Percentiles rank a stretch among this genome's conserved stretches.
phyloP scores from a whole-genome alignment of 2,113 vertebrate genomes.

The Melanerpes formicivorus region DNA sequence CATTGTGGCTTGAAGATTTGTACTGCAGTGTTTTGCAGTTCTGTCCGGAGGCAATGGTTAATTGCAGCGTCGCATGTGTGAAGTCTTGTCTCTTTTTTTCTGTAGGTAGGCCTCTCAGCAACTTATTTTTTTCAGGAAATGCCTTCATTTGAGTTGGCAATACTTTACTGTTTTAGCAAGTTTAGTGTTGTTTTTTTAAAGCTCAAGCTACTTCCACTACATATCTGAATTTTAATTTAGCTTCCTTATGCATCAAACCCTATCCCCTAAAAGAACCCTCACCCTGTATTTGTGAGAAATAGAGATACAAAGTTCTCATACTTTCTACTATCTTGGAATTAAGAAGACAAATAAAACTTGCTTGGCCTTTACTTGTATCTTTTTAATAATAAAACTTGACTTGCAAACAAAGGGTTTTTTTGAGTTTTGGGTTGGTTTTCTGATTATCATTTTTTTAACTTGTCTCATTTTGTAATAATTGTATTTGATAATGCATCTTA shows the following conservation, averaged over 20 bases:
- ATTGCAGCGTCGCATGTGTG: accelerated
- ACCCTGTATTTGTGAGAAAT: background rate
- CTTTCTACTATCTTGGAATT: background rate
- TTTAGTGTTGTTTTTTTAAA: background rate
- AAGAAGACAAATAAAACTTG: background rate
- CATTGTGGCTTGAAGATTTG: background rate
- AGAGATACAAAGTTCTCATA: background rate
- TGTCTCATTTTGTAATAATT: background rate
- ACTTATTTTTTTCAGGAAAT: background rate
- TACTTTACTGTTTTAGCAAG: background rate
- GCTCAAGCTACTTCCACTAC: background rate
- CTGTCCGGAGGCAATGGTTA: background rate
- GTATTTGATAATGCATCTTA: background rate
- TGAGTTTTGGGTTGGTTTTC: background rate
- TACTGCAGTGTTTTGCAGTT: background rate
- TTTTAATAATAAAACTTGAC: conserved; percentile 49
- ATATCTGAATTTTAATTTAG: background rate
- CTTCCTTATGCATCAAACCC: accelerated
- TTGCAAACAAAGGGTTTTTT: background rate
- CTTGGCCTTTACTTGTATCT: background rate
- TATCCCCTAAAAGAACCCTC: background rate
- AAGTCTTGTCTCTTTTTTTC: background rate
- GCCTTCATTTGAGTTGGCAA: background rate
- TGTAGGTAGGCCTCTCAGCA: background rate
- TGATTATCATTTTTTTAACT: background rate